Evolutionary conservation across 1,140 invertebrate genomes (phyloP).

Genomic region (Neodiprion pinetum): DNA sequence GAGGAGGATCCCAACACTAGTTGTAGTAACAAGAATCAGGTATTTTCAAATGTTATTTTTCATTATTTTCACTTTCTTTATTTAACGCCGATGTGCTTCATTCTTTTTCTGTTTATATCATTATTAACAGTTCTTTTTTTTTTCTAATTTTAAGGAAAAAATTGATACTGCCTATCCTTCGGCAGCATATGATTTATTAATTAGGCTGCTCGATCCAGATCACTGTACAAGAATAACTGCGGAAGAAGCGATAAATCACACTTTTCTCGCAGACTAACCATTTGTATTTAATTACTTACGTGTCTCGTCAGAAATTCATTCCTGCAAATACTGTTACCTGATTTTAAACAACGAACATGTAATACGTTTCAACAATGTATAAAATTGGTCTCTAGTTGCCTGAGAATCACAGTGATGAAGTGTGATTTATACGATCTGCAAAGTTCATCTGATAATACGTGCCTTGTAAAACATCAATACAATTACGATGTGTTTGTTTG

Average conservation of each 20-base stretch:
- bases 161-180: slow-evolving; percentile 64
- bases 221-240: slow-evolving; percentile 77
- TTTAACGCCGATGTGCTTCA: slow-evolving; percentile 10
- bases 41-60: slow-evolving; percentile 37
- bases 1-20: slow-evolving; percentile 22
- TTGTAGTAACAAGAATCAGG: slow-evolving; percentile 36
- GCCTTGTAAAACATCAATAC: neutral
- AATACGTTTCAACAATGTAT: slow-evolving; percentile 9
- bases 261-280: slow-evolving; percentile 66
- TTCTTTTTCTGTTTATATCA: slow-evolving; percentile 24
- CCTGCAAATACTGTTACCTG: too few species aligned
- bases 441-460: neutral
- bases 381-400: neutral
- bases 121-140: slow-evolving; percentile 28
- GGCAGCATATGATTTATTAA: slow-evolving; percentile 77
- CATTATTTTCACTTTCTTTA: slow-evolving; percentile 29
- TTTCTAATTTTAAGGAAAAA: slow-evolving; percentile 33
- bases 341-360: slow-evolving; percentile 23
- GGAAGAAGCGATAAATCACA: slow-evolving; percentile 74
- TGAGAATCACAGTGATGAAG: neutral
- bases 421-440: neutral
- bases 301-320: too few species aligned
- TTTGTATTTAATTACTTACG: neutral
- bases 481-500: neutral
- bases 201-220: slow-evolving; percentile 78